Evolutionary conservation across 2,113 vertebrate species (phyloP).

Genomic region (Fulica atra): DNA sequence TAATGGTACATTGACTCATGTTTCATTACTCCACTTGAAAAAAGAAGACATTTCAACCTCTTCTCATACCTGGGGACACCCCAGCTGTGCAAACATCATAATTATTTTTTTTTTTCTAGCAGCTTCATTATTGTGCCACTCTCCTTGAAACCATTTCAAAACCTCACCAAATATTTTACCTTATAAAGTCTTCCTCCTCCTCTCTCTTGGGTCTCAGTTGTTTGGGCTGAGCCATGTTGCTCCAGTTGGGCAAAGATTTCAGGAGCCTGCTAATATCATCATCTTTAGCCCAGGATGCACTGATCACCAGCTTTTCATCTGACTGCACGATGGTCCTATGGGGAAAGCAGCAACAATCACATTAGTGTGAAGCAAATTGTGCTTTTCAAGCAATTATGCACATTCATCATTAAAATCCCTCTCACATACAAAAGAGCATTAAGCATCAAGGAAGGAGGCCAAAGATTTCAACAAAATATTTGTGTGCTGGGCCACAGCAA

Average conservation of each 20-base stretch:
- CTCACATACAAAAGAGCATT: fast-evolving
- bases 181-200: conserved; percentile 95
- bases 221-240: conserved; percentile 92
- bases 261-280: conserved; percentile 96
- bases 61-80: not conserved
- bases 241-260: conserved; percentile 96
- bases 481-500: fast-evolving
- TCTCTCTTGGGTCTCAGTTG: conserved; percentile 92
- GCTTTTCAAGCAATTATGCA: fast-evolving
- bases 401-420: fast-evolving
- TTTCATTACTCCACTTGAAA: not conserved
- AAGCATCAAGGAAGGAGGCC: not conserved
- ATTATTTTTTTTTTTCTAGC: fast-evolving
- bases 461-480: not conserved
- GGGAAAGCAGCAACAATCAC: not conserved
- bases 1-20: fast-evolving
- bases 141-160: not conserved
- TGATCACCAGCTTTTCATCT: conserved; percentile 96
- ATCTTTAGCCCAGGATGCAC: conserved; percentile 97
- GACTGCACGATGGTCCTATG: conserved; percentile 88
- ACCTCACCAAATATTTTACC: conserved; percentile 62
- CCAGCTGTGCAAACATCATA: fast-evolving
- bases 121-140: not conserved
- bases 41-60: not conserved
- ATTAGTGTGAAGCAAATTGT: not conserved